Evolutionary conservation across 1,140 invertebrate genomes (phyloP), one percentile per base, ranked within the genome.

Genomic region (Lepidotrigona ventralis): DNA sequence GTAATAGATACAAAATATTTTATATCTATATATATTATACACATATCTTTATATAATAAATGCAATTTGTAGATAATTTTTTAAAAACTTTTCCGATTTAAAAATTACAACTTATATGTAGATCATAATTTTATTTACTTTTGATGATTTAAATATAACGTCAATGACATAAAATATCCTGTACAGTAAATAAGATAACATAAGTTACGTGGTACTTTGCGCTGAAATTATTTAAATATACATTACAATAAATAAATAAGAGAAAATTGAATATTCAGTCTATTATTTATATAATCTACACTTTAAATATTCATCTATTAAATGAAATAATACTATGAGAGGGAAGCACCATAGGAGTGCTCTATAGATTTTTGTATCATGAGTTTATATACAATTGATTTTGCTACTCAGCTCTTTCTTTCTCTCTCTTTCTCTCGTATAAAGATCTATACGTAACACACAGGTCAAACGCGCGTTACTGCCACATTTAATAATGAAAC

Each of bases 81-180:
- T 46, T 58, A 56, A 58, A 56, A 58, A 60, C 70, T 71, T 85
- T 58, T 19, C 23, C 3, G 26, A 87, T 77, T 87, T 46, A 81
- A 79, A 66, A 53, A 54, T 84, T 54, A 63, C 46, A 79, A 63
- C 21, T 84, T 71, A 46, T 78, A 74, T 60, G 63, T 84, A 74
- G 64, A 83, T 78, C 23, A 78, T 82, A 74, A 19, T 84, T 89
- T 89, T 88, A 89, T 89, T 89, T 82, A 86, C 79, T 81, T 76
- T 76, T 74, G 78, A 86, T 58, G 66, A 81, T 83, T 79, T 70
- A 86, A 86, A 88, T 64, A 88, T 80, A 64, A 60, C 72, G 78
- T 66, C 84, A 84, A 78, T 86, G 73, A 64, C 64, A 76, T 66
- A 64, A 85, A 68, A 83, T 81, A 70, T 68, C 64, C 64, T 88